Evolutionary conservation across 2,888 invertebrate genomes (phyloP), one percentile per base, ranked within the genome.

Genomic region (Luperina nickerlii): DNA sequence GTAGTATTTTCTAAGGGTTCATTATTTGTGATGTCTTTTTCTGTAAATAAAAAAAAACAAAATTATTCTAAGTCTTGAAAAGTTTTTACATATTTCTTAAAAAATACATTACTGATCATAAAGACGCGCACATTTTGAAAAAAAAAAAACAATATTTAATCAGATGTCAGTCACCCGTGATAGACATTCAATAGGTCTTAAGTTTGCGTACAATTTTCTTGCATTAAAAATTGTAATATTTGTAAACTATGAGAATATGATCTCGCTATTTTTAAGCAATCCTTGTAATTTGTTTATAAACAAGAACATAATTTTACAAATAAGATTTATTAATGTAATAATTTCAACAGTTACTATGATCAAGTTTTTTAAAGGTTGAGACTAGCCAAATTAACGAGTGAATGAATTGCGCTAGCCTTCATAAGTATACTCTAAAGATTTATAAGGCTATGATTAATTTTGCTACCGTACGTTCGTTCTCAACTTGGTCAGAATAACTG

Each of bases 21-120:
- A 89, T 94, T 94, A 92, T 96, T 96, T 95, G 96, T 96, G 95
- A 96, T 96, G 96, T 96, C 96, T 95, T 95, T 96, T 93, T 95
- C 96, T 97, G 94, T 57, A 92, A 93, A 73, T 13, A 84, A 92
- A 48, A 90, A 24, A 66, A n/a, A 73, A 73, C 5, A 62, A 48
- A 32, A 65, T 68, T 76, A 73, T 51, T 68, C 18, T 54, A 67
- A n/a, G 20, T 54, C 24, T 20, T 32, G 11, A 63, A 63, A 68
- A 63, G 9, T 27, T 18, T 62, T 11, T 15, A 57, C 5, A 48
- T 54, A 11, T 15, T 9, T 20, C 20, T 18, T 38, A 32, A 42
- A 57, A 42, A 60, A 27, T 45, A 68, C 20, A 42, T 42, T n/a
- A 45, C 9, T 24, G n/a, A 60, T 57, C 24, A 54, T 27, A 3